Evolutionary conservation across 1,140 invertebrate species (phyloP).

Genomic region (Phenacoccus solenopsis): DNA sequence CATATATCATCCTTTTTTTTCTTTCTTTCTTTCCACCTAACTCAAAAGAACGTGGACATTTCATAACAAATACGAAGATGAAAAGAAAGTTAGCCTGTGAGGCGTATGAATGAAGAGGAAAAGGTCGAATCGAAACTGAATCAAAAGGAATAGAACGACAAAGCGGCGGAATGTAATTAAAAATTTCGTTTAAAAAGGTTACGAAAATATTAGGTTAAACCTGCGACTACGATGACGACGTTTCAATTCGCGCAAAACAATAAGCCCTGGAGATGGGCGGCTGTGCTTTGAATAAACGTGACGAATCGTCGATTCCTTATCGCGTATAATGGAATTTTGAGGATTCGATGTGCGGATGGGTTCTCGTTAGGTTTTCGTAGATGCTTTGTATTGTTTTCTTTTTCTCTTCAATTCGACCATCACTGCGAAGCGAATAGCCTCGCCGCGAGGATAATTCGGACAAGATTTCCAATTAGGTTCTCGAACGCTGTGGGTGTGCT

Average conservation of each 20-base stretch:
- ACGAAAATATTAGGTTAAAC: background rate
- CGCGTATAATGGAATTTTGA: background rate
- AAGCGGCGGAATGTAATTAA: background rate
- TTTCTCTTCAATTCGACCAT: no score
- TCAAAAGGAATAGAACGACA: background rate
- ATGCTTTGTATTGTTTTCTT: background rate
- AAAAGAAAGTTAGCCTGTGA: conserved; percentile 1
- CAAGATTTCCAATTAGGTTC: no score
- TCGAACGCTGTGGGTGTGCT: no score
- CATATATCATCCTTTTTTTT: background rate
- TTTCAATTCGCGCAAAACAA: background rate
- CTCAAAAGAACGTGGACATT: background rate
- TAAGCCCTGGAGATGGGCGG: background rate
- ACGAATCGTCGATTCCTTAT: background rate
- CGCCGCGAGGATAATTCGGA: no score
- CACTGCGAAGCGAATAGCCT: no score
- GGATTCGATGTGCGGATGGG: no score
- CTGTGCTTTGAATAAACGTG: background rate
- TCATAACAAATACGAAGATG: background rate
- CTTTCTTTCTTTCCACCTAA: no score
- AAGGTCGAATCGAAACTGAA: background rate
- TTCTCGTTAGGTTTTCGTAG: background rate
- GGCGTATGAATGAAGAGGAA: background rate
- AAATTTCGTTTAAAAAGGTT: background rate
- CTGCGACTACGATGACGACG: background rate